A percentile compares a stretch with the other conserved stretches of the same genome.
Evolutionary conservation across 2,888 invertebrate genomes (phyloP).

Genomic region (Blastobasis lacticolella): DNA sequence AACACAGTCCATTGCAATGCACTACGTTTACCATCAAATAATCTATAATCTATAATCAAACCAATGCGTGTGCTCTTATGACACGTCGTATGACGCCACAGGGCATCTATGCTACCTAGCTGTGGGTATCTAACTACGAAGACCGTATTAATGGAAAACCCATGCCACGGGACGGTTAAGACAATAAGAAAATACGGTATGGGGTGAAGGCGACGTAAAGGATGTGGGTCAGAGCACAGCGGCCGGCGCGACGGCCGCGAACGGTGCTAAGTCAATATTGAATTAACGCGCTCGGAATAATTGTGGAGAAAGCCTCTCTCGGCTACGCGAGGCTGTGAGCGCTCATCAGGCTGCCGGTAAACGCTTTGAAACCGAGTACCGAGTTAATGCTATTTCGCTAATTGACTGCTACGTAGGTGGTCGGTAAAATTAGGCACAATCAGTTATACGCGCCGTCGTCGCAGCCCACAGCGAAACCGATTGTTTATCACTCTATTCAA

Average conservation of each 20-base stretch:
- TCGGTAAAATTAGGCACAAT: too few relatives aligned
- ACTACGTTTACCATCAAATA: too few relatives aligned
- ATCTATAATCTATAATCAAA: too few relatives aligned
- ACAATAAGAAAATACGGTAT: slow-evolving; percentile 13
- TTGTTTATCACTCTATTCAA: too few relatives aligned
- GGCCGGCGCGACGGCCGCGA: slow-evolving; percentile 29
- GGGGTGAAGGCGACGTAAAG: slow-evolving; percentile 33
- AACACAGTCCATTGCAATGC: too few relatives aligned
- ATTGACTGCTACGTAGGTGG: background rate
- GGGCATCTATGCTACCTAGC: too few relatives aligned
- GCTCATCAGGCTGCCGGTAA: slow-evolving; percentile 6
- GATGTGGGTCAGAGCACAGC: slow-evolving; percentile 41
- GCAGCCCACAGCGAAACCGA: too few relatives aligned
- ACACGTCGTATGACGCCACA: too few relatives aligned
- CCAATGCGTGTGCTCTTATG: too few relatives aligned
- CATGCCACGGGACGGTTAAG: background rate
- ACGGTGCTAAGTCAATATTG: slow-evolving; percentile 65
- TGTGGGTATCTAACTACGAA: too few relatives aligned
- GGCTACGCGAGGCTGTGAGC: slow-evolving; percentile 1
- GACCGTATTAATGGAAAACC: too few relatives aligned
- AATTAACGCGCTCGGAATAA: slow-evolving; percentile 64
- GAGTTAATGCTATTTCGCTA: slow-evolving; percentile 4
- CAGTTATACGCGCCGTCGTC: too few relatives aligned
- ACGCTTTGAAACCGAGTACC: slow-evolving; percentile 4
- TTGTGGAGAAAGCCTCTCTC: slow-evolving; percentile 56